Conservation (phyloP, 2,888 invertebrate species). For the Laspeyria flexula region DNA sequence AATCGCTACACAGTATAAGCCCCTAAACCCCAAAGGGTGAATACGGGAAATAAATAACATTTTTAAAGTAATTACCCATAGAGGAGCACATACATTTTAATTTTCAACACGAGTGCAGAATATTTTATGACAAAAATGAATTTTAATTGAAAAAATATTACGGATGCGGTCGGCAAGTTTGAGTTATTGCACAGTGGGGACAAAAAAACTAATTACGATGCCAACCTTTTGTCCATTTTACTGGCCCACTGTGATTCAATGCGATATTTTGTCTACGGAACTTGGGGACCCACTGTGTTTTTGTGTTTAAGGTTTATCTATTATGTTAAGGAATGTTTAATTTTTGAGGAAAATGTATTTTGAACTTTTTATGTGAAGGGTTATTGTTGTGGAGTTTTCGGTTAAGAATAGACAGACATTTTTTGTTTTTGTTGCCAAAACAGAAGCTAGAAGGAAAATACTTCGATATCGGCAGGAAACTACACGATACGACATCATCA, state of each 20-base stretch:
- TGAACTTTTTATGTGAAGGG: not conserved
- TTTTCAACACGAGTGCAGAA: conserved; percentile 50
- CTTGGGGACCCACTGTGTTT: conserved; percentile 28
- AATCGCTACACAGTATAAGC: conserved; percentile 1
- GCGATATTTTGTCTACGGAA: conserved; percentile 55
- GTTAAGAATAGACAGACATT: too few relatives aligned
- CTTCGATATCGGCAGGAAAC: too few relatives aligned
- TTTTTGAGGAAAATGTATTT: not conserved
- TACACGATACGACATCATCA: too few relatives aligned
- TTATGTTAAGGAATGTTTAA: not conserved
- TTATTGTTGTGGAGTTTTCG: not conserved
- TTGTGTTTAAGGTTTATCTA: conserved; percentile 28
- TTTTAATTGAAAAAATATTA: conserved; percentile 76
- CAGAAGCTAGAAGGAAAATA: too few relatives aligned
- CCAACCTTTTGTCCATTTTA: conserved; percentile 61
- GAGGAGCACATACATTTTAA: conserved; percentile 46
- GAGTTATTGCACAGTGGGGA: conserved; percentile 67
- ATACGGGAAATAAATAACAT: conserved; percentile 16
- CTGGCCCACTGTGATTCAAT: conserved; percentile 61
- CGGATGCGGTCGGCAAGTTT: conserved; percentile 64
- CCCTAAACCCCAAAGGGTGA: conserved; percentile 5
- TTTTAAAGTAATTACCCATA: conserved; percentile 41
- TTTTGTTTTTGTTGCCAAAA: too few relatives aligned
- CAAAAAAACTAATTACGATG: conserved; percentile 74
- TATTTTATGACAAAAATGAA: conserved; percentile 56